phyloP scores from a whole-genome alignment of 2,797 vertebrate genomes.

The Lithobates pipiens region DNA sequence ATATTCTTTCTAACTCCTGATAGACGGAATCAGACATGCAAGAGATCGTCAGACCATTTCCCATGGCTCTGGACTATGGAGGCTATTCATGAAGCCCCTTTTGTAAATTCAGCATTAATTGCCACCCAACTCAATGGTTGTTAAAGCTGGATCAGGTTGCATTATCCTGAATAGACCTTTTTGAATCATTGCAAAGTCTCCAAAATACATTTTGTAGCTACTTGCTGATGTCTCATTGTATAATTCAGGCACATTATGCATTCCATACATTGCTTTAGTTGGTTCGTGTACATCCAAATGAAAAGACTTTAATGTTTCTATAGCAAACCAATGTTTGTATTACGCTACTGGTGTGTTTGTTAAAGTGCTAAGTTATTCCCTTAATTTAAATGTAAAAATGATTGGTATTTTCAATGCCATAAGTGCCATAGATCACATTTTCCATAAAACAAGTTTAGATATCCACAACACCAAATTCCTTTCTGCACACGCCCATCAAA shows the following conservation, averaged over 20 bases:
- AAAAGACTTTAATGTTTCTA: not conserved
- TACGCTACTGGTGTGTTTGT: too few relatives aligned
- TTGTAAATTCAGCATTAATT: constrained; percentile 47
- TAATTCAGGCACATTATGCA: not conserved
- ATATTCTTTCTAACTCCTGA: not conserved
- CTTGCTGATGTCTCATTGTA: constrained; percentile 16
- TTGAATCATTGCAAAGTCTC: constrained; percentile 21
- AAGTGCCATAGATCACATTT: too few relatives aligned
- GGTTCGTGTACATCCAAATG: not conserved
- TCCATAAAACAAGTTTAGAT: too few relatives aligned
- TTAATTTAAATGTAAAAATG: too few relatives aligned
- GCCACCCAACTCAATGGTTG: constrained; percentile 21
- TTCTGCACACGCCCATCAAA: too few relatives aligned
- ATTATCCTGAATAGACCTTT: constrained; percentile 32
- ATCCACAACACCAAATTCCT: too few relatives aligned
- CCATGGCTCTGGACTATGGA: constrained; percentile 34
- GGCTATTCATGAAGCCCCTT: constrained; percentile 39
- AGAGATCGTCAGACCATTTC: constrained; percentile 16
- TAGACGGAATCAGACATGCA: constrained; percentile 6
- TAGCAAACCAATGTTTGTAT: not conserved
- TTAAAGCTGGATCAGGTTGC: constrained; percentile 47
- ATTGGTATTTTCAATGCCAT: too few relatives aligned
- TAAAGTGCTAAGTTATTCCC: too few relatives aligned
- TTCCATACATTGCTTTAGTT: constrained; percentile 7
- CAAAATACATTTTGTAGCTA: constrained; percentile 40